These are phyloP conservation scores for Anthonomus grandis DNA, from an alignment of 1,140 invertebrate species.

Conservation along the genomic window DNA sequence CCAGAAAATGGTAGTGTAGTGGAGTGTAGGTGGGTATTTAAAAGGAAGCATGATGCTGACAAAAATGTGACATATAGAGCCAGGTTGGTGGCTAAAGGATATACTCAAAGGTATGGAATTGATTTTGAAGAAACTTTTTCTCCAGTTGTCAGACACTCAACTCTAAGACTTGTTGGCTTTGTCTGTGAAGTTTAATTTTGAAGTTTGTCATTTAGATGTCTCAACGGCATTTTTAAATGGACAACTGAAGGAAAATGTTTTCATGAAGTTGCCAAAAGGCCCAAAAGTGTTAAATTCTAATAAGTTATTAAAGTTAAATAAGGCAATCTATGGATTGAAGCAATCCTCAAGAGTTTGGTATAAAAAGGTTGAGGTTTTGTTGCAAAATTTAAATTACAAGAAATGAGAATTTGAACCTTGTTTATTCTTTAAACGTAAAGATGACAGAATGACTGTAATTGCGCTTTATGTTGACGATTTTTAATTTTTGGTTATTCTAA, in stretches of 20 bases:
- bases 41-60: slow-evolving; percentile 9
- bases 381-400: too few relatives aligned
- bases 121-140: slow-evolving; percentile 47
- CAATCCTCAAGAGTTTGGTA: slow-evolving; percentile 50
- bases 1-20: background rate
- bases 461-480: slow-evolving; percentile 26
- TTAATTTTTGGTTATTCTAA: slow-evolving; percentile 8
- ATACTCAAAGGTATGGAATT: too few relatives aligned
- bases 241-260: slow-evolving; percentile 47
- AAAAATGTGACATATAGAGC: slow-evolving; percentile 17
- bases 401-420: too few relatives aligned
- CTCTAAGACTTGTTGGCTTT: slow-evolving; percentile 34
- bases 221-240: slow-evolving; percentile 50
- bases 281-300: slow-evolving; percentile 28
- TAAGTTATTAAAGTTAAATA: slow-evolving; percentile 23
- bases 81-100: slow-evolving; percentile 48
- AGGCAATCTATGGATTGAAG: slow-evolving; percentile 50
- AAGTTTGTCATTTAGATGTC: slow-evolving; percentile 38
- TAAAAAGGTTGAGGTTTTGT: too few relatives aligned
- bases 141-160: slow-evolving; percentile 39
- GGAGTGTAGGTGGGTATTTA: slow-evolving; percentile 20
- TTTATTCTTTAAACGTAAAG: background rate
- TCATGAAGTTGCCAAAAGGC: slow-evolving; percentile 47
- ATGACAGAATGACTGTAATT: background rate
- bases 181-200: slow-evolving; percentile 13